Evolutionary conservation across 2,888 invertebrate genomes (phyloP).

Genomic region (Heliconius ismenius): DNA sequence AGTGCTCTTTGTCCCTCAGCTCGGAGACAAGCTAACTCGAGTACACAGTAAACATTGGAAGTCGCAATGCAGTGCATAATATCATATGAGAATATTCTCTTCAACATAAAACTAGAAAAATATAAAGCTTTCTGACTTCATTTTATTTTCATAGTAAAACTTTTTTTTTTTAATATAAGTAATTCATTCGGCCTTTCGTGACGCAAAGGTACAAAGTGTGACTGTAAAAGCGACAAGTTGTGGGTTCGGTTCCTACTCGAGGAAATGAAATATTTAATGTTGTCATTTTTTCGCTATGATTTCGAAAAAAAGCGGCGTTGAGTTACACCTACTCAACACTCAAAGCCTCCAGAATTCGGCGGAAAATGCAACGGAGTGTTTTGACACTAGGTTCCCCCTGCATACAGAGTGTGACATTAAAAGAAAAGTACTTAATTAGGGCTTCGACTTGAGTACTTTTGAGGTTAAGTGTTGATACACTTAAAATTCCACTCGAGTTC

Average conservation of each 20-base stretch:
- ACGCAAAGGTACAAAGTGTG: too few relatives aligned
- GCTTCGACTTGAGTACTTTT: neutral
- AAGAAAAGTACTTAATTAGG: neutral
- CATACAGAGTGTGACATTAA: neutral
- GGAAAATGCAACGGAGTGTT: neutral
- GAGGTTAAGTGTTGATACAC: neutral
- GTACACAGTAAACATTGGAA: neutral
- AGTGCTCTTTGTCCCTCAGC: slow-evolving; percentile 9
- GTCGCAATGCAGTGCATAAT: slow-evolving; percentile 20
- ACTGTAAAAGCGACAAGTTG: too few relatives aligned
- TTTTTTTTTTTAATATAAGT: neutral
- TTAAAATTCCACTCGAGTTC: slow-evolving; percentile 2
- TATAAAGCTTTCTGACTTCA: neutral
- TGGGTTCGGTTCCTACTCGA: too few relatives aligned
- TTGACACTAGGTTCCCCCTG: neutral
- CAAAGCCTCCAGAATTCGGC: neutral
- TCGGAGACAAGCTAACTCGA: slow-evolving; percentile 16
- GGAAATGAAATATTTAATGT: too few relatives aligned
- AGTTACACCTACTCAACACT: too few relatives aligned
- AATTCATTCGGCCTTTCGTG: neutral
- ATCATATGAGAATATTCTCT: slow-evolving; percentile 1
- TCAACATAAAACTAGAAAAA: neutral
- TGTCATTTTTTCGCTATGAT: too few relatives aligned
- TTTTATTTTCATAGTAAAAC: neutral
- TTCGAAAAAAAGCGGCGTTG: too few relatives aligned